These are phyloP conservation scores for Monomorium pharaonis DNA, from an alignment of 1,140 invertebrate genomes.

Conservation along the genomic window DNA sequence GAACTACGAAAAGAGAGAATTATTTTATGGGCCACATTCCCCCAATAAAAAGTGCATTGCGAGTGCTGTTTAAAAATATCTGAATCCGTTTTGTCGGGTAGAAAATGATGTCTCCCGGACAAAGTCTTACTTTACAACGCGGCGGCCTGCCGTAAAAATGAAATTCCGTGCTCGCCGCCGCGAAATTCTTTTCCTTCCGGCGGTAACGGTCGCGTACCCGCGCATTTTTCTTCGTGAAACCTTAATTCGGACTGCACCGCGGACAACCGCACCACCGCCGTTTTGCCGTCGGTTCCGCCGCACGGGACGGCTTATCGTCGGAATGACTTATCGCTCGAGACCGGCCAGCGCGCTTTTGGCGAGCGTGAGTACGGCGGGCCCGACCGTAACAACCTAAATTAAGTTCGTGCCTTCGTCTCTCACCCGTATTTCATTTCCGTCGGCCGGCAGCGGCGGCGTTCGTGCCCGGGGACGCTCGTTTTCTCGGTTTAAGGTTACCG, in stretches of 20 bases:
- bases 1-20: background rate
- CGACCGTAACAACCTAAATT: slow-evolving; percentile 77
- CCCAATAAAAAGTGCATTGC: background rate
- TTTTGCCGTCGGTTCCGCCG: slow-evolving; percentile 65
- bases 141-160: background rate
- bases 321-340: slow-evolving; percentile 82
- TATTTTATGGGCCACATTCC: background rate
- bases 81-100: background rate
- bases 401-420: slow-evolving; percentile 74
- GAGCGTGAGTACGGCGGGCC: slow-evolving; percentile 63
- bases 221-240: slow-evolving; percentile 70
- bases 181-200: slow-evolving; percentile 11
- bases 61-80: background rate
- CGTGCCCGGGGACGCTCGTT: slow-evolving; percentile 52
- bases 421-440: slow-evolving; percentile 80
- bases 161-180: slow-evolving; percentile 19
- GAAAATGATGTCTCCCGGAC: slow-evolving; percentile 1
- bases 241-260: slow-evolving; percentile 69
- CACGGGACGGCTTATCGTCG: slow-evolving; percentile 77
- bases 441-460: slow-evolving; percentile 36
- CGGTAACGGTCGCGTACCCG: slow-evolving; percentile 51
- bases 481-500: slow-evolving; percentile 66
- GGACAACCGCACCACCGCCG: slow-evolving; percentile 57
- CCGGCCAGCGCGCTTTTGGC: slow-evolving; percentile 66
- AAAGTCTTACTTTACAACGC: background rate